Conservation (phyloP, 2,797 vertebrate genomes). For the Neostethus bicornis region DNA sequence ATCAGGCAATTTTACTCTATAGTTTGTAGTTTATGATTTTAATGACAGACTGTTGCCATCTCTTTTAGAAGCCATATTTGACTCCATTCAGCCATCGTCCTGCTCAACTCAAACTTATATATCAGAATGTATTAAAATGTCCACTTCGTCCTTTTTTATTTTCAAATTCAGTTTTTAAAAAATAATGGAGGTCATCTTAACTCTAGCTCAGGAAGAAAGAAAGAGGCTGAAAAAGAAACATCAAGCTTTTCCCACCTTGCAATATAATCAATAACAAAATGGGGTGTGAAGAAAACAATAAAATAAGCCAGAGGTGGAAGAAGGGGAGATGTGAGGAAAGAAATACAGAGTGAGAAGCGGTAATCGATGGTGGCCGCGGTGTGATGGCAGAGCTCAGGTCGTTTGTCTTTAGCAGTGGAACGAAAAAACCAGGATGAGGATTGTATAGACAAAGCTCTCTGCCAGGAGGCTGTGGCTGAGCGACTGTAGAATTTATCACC, state of each 20-base stretch:
- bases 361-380: conserved; percentile 63
- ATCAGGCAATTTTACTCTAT: conserved; percentile 63
- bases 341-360: conserved; percentile 21
- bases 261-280: conserved; percentile 63
- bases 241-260: conserved; percentile 37
- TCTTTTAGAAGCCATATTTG: conserved; percentile 61
- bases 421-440: conserved; percentile 3
- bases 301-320: conserved; percentile 27
- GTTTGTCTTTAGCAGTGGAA: conserved; percentile 61
- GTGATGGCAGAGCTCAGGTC: conserved; percentile 43
- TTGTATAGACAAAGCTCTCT: conserved; percentile 48
- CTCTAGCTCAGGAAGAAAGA: background rate
- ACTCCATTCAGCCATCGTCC: conserved; percentile 69
- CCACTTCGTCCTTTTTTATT: conserved; percentile 42
- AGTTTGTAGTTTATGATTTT: conserved; percentile 73
- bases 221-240: conserved; percentile 44
- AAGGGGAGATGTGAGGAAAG: conserved; percentile 8
- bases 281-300: conserved; percentile 42
- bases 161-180: conserved; percentile 29
- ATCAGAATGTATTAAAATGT: conserved; percentile 45
- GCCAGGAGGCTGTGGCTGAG: conserved; percentile 43
- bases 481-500: conserved; percentile 53
- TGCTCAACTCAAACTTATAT: conserved; percentile 38
- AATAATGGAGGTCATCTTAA: background rate
- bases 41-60: conserved; percentile 64